Evolutionary conservation across 2,797 vertebrate species (phyloP), one percentile per base, ranked within the genome.

Genomic region (Sebastes taczanowskii): DNA sequence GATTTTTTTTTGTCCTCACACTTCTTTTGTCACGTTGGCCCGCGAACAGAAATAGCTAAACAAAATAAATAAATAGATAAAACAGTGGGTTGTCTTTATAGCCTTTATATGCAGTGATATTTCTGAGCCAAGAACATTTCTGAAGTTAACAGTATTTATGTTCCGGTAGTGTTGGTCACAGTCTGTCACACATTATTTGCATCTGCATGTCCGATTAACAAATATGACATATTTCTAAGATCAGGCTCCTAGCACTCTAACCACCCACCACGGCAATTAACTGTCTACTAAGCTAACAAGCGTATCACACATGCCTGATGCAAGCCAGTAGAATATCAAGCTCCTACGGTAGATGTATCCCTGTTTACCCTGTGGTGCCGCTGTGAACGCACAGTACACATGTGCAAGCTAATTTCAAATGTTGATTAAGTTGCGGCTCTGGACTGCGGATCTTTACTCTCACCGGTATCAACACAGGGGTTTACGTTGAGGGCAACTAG

Each of bases 181-280:
- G 88, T 92, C 92, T 95, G 94, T 95, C 94, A 93, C 70, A 91
- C 88, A 68, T 86, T 86, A 93, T 95, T 95, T 94, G 86, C 92
- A 92, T 95, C 91, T 89, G 91, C 92, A 88, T 92, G 93, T 95
- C 92, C 89, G 89, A 94, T 95, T 94, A 94, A 92, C 91, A 94
- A 94, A 93, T 93, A 83, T 94, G 92, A 93, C 94, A 94, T 93
- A 89, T 94, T 95, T 84, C 89, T 92, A 93, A 94, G 88, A 95
- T 94, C 92, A 92, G 90, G 91, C 94, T 94, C 90, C 92, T 94
- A 93, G 94, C 94, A 77, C 92, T 94, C 90, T 81, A 90, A 92
- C 93, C 94, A 93, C 93, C 94, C 94, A 95, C 94, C 89, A 92
- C 91, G 93, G 93, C 93, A 94, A 95, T 95, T 95, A 94, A 87